Evolutionary conservation across 30 jellyfish, hydroid and myxozoan species (phyloP).

Genomic region (Phacellophora camtschatica): DNA sequence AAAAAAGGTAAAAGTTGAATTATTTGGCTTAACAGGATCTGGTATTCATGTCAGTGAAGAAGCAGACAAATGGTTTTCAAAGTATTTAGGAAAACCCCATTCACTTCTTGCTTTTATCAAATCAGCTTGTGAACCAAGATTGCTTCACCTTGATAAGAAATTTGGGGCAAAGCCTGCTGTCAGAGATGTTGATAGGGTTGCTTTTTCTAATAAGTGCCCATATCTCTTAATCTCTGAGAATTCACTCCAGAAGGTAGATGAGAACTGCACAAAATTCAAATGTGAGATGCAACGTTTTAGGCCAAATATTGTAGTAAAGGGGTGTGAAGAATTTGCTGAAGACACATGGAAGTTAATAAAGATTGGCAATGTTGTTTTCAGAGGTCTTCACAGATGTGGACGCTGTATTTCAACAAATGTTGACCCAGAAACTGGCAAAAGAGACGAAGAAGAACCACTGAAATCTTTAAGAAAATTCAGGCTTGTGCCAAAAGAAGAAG

Average conservation of each 20-base stretch:
- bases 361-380: slow-evolving; percentile 29
- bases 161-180: slow-evolving; percentile 22
- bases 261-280: neutral
- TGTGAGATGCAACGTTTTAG: slow-evolving; percentile 52
- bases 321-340: slow-evolving; percentile 56
- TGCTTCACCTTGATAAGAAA: neutral
- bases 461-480: slow-evolving; percentile 40
- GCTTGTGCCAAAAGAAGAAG: slow-evolving; percentile 47
- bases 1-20: neutral
- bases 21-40: slow-evolving; percentile 38
- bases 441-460: slow-evolving; percentile 55
- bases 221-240: slow-evolving; percentile 34
- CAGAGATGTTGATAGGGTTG: slow-evolving; percentile 16
- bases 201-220: slow-evolving; percentile 55
- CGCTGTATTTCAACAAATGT: slow-evolving; percentile 53
- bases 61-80: slow-evolving; percentile 71
- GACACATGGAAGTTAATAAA: slow-evolving; percentile 39
- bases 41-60: slow-evolving; percentile 51
- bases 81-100: slow-evolving; percentile 45
- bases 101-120: slow-evolving; percentile 1
- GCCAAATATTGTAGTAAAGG: slow-evolving; percentile 43
- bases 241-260: slow-evolving; percentile 33
- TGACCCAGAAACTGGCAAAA: slow-evolving; percentile 52
- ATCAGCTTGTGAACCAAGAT: slow-evolving; percentile 44
- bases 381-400: slow-evolving; percentile 56